A percentile compares a stretch with the other conserved stretches of the same genome.
Evolutionary conservation across 2,113 vertebrate species (phyloP).

Genomic region (Megalops atlanticus): DNA sequence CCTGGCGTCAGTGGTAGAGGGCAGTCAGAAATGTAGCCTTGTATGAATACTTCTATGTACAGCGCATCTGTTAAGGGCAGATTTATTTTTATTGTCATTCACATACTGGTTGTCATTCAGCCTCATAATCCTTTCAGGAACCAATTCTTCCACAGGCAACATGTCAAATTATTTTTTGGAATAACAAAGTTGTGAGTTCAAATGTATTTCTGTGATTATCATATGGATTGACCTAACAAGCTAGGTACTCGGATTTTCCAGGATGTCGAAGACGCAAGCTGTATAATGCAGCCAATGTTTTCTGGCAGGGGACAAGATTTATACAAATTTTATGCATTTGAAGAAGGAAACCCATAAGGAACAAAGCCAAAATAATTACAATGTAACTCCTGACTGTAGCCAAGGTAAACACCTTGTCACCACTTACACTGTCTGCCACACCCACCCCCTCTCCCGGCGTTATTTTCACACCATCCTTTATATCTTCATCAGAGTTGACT

Average conservation of each 20-base stretch:
- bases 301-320: not conserved
- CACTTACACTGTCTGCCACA: not conserved
- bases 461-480: not conserved
- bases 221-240: not conserved
- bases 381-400: not conserved
- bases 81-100: not conserved
- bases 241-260: not conserved
- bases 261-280: not conserved
- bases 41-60: not conserved
- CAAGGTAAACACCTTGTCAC: not conserved
- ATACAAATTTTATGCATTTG: not conserved
- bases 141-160: not conserved
- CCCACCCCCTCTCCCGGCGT: not conserved
- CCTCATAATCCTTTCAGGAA: not conserved
- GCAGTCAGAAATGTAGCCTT: not conserved
- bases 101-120: not conserved
- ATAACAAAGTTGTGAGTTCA: not conserved
- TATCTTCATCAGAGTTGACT: not conserved
- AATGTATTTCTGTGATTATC: not conserved
- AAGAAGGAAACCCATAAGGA: not conserved
- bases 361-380: not conserved
- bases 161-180: not conserved
- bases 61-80: not conserved
- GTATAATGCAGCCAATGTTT: not conserved
- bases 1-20: not conserved